Base-by-base conservation (phyloP, 2,113 vertebrate genomes). In the Cairina moschata region DNA sequence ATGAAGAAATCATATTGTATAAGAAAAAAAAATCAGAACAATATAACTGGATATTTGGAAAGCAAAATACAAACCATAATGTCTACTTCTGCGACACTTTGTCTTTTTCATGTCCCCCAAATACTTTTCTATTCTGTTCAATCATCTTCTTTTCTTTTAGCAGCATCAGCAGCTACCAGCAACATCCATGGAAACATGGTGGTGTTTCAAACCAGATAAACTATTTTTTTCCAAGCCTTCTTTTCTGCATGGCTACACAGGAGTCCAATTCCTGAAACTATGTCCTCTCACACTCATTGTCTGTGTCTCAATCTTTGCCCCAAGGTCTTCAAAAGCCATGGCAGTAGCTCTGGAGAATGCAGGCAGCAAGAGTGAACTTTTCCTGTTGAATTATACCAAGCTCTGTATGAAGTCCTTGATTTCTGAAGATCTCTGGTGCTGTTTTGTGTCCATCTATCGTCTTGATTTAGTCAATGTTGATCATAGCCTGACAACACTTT, bases 371-470 rank as follows among this genome's bases (percentile, higher is more conserved):
- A 63, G 25, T 63, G 32, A 76, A 36, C 20, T 78, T 84, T 63
- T 81, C 18, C 13, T 31, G 26, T 40, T 44, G 31, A 72, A 22
- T 58, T 20, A 42, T 68, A 44, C 11, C 20, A 55, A 34, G n/a
- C 50, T 85, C 10, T 74, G 17, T 77, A 32, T 66, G 29, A 75
- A 74, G 17, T 74, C 31, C 10, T 71, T 90, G 26, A 44, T 85
- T 79, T 67, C 75, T 44, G 46, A 71, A 63, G 86, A 79, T 20
- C 46, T 92, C 17, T 55, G 59, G 67, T 60, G 25, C n/a, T 76
- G n/a, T 63, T 88, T n/a, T 68, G 14, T 1, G 0, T n/a, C 3
- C 16, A 50, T 71, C 55, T 62, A 0, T 67, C 21, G 9, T 17
- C 26, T 68, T 42, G 18, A 52, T 72, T 82, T 54, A 36, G 21